Evolutionary conservation across 2,888 invertebrate genomes (phyloP).

Genomic region (Malthinus seriepunctatus): DNA sequence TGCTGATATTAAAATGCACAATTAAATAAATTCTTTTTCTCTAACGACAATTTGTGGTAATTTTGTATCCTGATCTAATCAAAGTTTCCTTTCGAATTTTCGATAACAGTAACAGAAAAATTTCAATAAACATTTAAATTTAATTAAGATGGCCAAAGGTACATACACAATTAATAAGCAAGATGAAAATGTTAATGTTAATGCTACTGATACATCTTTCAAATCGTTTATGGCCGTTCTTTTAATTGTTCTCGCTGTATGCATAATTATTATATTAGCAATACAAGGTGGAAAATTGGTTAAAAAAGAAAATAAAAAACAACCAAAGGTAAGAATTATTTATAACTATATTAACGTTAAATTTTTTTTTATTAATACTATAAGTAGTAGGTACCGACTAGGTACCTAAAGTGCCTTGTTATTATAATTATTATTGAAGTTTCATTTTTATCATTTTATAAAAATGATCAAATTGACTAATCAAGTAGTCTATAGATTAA

Average conservation of each 20-base stretch:
- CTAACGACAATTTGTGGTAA: slow-evolving; percentile 28
- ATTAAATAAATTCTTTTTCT: neutral
- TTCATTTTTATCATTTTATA: no score
- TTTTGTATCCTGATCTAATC: slow-evolving; percentile 17
- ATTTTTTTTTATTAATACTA: no score
- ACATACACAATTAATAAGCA: slow-evolving; percentile 28
- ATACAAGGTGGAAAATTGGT: slow-evolving; percentile 16
- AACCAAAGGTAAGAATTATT: slow-evolving; percentile 1
- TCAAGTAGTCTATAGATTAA: no score
- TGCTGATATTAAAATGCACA: no score
- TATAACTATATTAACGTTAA: no score
- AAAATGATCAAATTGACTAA: no score
- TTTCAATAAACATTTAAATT: neutral
- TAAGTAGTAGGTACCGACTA: no score
- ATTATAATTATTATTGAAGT: no score
- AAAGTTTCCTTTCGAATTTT: no score
- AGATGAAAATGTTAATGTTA: slow-evolving; percentile 11
- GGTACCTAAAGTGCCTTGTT: no score
- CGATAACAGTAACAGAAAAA: no score
- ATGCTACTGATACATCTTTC: slow-evolving; percentile 32
- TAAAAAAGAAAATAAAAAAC: neutral
- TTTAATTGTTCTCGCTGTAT: slow-evolving; percentile 34
- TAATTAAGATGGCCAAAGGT: slow-evolving; percentile 29
- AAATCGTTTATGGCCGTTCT: slow-evolving; percentile 34
- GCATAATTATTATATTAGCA: slow-evolving; percentile 29